Conservation (phyloP, 2,113 vertebrate species). For the Anthoscopus minutus region DNA sequence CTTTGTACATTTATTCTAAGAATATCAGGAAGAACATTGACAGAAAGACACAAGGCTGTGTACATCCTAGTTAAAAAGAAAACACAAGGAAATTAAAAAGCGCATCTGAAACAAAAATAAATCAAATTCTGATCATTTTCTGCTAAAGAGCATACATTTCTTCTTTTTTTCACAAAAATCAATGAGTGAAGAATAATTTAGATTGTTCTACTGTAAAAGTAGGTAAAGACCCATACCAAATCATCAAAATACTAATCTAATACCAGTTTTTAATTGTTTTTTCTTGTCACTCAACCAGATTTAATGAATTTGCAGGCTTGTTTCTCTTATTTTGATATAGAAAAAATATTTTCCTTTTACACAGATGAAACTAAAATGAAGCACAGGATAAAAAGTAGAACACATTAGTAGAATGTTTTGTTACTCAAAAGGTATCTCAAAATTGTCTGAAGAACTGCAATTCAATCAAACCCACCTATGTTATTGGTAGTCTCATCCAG, state of each 20-base stretch:
- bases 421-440: neutral
- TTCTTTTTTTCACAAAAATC: neutral
- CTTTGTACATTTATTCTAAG: neutral
- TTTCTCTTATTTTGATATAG: neutral
- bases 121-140: neutral
- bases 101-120: neutral
- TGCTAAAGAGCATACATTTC: neutral
- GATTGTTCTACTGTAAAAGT: neutral
- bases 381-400: neutral
- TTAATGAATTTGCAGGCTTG: neutral
- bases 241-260: neutral
- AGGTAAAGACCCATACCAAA: neutral
- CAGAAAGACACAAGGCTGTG: neutral
- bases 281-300: neutral
- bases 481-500: neutral
- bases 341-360: neutral
- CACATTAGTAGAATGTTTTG: too few species aligned
- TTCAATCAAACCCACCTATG: constrained; percentile 47
- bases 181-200: neutral
- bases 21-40: neutral
- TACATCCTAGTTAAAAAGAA: neutral
- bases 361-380: neutral
- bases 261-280: neutral
- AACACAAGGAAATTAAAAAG: neutral
- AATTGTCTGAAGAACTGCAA: neutral